Conservation (phyloP, 2,888 invertebrate genomes). For the Athripsodes cinereus region DNA sequence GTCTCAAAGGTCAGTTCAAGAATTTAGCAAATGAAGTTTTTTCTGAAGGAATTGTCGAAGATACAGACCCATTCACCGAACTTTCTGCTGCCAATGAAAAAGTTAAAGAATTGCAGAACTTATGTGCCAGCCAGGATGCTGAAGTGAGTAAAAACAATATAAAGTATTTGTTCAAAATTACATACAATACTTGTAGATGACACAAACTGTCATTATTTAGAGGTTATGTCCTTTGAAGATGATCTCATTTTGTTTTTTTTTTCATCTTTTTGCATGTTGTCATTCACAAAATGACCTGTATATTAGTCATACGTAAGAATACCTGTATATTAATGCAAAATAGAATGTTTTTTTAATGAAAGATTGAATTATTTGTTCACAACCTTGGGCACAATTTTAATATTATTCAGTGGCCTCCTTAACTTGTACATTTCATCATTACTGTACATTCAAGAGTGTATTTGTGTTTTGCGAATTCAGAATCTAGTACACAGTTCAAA, state of each 20-base stretch:
- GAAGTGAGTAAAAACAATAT: constrained; percentile 46
- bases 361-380: no score
- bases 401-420: no score
- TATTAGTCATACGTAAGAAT: no score
- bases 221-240: constrained; percentile 15
- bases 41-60: constrained; percentile 63
- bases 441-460: no score
- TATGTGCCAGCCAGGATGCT: constrained; percentile 53
- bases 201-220: constrained; percentile 9
- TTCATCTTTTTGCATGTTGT: background rate
- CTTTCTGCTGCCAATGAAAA: constrained; percentile 34
- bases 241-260: constrained; percentile 9
- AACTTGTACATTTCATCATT: no score
- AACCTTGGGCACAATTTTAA: no score
- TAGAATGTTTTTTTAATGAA: no score
- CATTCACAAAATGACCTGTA: no score
- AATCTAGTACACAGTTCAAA: no score
- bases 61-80: constrained; percentile 37
- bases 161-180: constrained; percentile 6
- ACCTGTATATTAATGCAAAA: no score
- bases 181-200: background rate
- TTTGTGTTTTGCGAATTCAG: no score
- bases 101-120: constrained; percentile 49
- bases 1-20: constrained; percentile 80
- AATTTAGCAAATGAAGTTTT: constrained; percentile 87